Evolutionary conservation across 2,888 invertebrate species (phyloP).

Genomic region (Rotaria socialis): DNA sequence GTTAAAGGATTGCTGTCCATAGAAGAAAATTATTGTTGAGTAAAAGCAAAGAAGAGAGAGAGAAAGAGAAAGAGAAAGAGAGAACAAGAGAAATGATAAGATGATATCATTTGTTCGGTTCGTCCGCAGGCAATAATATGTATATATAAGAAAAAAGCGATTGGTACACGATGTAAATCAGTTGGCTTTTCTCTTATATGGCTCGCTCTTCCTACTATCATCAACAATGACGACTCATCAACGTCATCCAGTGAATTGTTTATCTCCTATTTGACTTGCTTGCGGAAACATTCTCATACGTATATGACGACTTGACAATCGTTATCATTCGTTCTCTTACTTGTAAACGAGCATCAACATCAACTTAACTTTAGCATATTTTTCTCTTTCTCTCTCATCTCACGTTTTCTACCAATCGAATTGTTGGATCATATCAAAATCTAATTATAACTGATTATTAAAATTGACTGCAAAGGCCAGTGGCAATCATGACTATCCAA

Average conservation of each 20-base stretch:
- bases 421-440: conserved; percentile 26
- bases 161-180: not conserved
- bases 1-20: conserved; percentile 20
- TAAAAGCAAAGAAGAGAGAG: not conserved
- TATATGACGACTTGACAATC: conserved; percentile 25
- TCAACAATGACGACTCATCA: not conserved
- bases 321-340: conserved; percentile 28
- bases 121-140: not conserved
- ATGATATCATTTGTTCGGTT: not conserved
- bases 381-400: not conserved
- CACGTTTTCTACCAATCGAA: conserved; percentile 21
- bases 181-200: conserved; percentile 1
- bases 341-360: not conserved
- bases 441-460: not conserved
- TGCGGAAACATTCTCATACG: conserved; percentile 6
- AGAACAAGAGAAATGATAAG: not conserved
- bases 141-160: not conserved
- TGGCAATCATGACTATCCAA: too few relatives aligned
- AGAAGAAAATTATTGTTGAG: conserved; percentile 4
- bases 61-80: not conserved
- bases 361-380: not conserved
- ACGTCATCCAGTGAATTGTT: conserved; percentile 7
- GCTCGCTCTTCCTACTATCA: not conserved
- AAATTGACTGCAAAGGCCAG: too few relatives aligned
- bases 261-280: not conserved